phyloP scores from a whole-genome alignment of 2,797 vertebrate genomes.

The Neopelma chrysocephalum region DNA sequence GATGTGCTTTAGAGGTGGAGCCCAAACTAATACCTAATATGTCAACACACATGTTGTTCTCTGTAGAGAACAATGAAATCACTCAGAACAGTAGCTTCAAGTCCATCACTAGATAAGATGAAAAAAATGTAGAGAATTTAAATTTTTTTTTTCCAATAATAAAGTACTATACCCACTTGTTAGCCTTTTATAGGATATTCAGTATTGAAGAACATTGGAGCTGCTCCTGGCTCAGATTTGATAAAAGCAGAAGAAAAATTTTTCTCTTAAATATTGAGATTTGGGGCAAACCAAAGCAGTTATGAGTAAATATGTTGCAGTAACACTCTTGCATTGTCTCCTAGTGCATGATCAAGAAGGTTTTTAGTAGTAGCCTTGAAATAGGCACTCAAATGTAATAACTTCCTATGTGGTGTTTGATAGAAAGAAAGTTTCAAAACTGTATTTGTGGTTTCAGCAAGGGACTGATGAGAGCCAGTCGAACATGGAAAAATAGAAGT shows the following conservation, averaged over 20 bases:
- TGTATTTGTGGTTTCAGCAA: background rate
- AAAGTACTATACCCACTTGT: background rate
- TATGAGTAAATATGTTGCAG: background rate
- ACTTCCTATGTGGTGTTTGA: background rate
- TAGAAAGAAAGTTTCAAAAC: background rate
- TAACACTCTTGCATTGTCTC: background rate
- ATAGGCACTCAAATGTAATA: background rate
- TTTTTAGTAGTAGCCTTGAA: background rate
- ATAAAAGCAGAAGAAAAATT: background rate
- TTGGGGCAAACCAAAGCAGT: background rate
- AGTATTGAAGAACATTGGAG: background rate
- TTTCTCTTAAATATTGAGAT: background rate
- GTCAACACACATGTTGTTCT: background rate
- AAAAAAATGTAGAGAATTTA: background rate
- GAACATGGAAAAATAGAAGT: background rate
- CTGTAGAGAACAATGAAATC: background rate
- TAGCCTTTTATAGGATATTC: background rate
- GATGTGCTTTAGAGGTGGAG: constrained; percentile 6
- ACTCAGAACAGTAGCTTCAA: background rate
- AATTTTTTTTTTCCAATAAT: background rate
- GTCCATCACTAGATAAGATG: background rate
- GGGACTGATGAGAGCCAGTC: background rate
- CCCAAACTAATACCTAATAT: background rate
- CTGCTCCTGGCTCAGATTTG: background rate
- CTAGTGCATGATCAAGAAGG: background rate